Conservation (phyloP, 2,113 vertebrate species). For the Chunga burmeisteri region DNA sequence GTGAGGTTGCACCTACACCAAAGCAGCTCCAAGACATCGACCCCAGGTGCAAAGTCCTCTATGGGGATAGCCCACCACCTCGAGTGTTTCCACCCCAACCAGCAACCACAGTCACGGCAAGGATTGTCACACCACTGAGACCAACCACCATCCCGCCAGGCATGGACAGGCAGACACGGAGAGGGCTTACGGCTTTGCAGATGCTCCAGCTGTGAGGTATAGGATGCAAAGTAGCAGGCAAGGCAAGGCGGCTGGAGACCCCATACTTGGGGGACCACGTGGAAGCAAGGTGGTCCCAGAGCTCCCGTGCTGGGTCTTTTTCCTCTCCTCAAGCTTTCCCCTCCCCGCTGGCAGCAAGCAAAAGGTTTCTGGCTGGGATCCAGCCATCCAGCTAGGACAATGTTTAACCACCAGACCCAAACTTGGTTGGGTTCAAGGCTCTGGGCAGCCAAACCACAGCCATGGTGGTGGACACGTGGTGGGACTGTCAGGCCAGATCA, state of each 20-base stretch:
- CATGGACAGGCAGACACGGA: neutral
- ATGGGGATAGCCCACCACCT: neutral
- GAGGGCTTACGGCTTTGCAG: neutral
- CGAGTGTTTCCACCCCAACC: neutral
- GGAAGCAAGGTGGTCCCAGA: neutral
- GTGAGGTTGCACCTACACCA: neutral
- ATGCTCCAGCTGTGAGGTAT: neutral
- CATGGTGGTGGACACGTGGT: neutral
- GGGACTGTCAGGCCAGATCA: accelerated
- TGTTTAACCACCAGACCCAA: neutral
- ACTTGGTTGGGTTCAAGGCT: neutral
- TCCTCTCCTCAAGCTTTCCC: neutral
- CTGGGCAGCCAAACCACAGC: neutral
- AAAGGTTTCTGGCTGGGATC: neutral
- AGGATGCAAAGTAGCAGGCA: neutral
- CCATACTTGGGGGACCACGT: neutral
- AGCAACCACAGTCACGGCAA: accelerated
- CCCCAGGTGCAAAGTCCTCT: neutral
- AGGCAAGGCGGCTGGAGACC: neutral
- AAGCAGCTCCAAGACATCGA: neutral
- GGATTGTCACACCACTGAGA: neutral
- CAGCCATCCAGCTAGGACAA: neutral
- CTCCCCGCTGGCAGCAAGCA: neutral
- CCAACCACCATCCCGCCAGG: neutral
- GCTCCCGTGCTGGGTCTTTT: accelerated